Percentiles rank a stretch among this genome's conserved stretches.
Evolutionary conservation across 1,140 invertebrate species (phyloP).

Genomic region (Procambarus virginalis): DNA sequence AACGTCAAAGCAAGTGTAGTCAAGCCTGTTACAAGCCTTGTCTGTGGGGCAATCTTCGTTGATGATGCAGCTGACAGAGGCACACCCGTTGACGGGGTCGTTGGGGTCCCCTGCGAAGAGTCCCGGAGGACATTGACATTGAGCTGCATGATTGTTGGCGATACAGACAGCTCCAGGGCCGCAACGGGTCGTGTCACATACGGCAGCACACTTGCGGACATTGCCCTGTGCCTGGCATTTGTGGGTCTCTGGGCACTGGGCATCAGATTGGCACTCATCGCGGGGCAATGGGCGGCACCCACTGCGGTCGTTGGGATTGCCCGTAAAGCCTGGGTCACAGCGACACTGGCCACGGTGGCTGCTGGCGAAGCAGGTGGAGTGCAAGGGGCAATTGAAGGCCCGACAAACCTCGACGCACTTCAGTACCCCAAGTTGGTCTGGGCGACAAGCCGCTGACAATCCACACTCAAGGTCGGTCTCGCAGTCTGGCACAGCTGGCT

Average conservation of each 20-base stretch:
- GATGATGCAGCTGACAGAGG: constrained; percentile 87
- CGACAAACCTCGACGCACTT: constrained; percentile 86
- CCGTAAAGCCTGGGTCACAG: constrained; percentile 85
- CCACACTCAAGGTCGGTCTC: constrained; percentile 83
- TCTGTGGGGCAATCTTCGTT: constrained; percentile 86
- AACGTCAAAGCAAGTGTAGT: constrained; percentile 87
- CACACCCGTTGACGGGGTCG: constrained; percentile 83
- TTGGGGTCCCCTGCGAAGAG: constrained; percentile 88
- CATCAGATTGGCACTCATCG: constrained; percentile 85
- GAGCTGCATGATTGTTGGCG: constrained; percentile 89
- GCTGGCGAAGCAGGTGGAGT: constrained; percentile 85
- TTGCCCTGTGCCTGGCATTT: constrained; percentile 79
- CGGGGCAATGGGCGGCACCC: constrained; percentile 84
- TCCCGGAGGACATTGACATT: constrained; percentile 90
- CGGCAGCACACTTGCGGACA: constrained; percentile 80
- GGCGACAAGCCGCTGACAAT: constrained; percentile 80
- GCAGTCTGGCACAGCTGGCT: constrained; percentile 87
- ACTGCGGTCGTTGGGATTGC: constrained; percentile 90
- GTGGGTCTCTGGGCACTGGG: constrained; percentile 87
- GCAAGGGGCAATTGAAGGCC: constrained; percentile 86
- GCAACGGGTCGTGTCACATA: constrained; percentile 84
- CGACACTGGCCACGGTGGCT: constrained; percentile 86
- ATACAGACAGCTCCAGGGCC: constrained; percentile 89
- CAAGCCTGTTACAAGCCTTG: constrained; percentile 87
- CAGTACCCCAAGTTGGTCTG: constrained; percentile 87